Base-by-base conservation (phyloP, 2,888 invertebrate species). In the Lepidocyrtoides sp. region DNA sequence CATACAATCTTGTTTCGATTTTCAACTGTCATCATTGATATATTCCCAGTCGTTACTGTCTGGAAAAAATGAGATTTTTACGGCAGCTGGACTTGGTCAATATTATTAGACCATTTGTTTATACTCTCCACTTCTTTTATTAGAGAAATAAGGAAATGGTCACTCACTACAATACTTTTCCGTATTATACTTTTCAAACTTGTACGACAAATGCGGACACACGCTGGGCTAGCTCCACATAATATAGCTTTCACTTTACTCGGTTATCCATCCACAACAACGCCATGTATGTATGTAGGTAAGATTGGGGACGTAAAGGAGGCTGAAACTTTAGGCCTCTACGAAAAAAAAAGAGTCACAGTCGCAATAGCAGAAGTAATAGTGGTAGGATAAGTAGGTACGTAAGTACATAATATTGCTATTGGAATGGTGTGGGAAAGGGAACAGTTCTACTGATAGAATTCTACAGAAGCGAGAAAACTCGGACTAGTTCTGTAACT, bases 91-190 rank as follows among this genome's bases (percentile, higher is more conserved):
- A 82, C 86, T 81, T 82, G 81, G 86, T 81, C 91, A 86, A 91
- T 91, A 91, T 86, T 91, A 86, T 86, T 81, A 91, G 86, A 91
- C 86, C 81, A 91, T 86, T 91, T 91, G 82, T 91, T 81, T 91
- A 90, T 90, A 91, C 84, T 82, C 63, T 77, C 72, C 60, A 60
- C 17, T 69, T 60, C 81, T 86, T 86, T 91, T 91, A 86, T 86
- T 86, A 85, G 81, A 69, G 23, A 84, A 69, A 36, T 41, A 69
- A 79, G 14, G 85, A 86, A 86, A 86, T 86, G 81, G 86, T 89
- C 86, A 86, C 85, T 90, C 36, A 36, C 36, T 36, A 36, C 36
- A 36, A n/a, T 41, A 66, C 32, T 51, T 66, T 17, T 2, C 17
- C 4, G 3, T 8, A 54, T n/a, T 54, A 17, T 63, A 14, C 29